Percentiles rank a stretch among this genome's conserved stretches.
Evolutionary conservation across 2,797 vertebrate species (phyloP).

Genomic region (Lemur catta): DNA sequence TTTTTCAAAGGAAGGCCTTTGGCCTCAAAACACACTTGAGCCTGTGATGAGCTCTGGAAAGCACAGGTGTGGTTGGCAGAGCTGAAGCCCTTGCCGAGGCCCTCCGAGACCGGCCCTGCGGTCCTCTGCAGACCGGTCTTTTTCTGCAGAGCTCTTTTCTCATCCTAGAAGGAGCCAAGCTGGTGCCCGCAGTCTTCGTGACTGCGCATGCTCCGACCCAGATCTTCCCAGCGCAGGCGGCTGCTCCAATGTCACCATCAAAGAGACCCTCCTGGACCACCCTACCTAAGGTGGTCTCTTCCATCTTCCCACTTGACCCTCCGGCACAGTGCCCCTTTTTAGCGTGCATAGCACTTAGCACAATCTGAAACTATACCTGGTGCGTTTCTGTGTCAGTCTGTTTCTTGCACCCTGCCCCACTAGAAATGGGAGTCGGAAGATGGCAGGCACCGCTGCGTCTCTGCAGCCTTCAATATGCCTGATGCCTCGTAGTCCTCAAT

Average conservation of each 20-base stretch:
- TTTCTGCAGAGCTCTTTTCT: rapidly evolving
- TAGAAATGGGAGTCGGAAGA: not conserved
- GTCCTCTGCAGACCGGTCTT: not conserved
- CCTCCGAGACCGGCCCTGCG: not conserved
- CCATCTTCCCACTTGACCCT: not conserved
- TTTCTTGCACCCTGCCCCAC: not conserved
- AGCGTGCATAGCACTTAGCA: rapidly evolving
- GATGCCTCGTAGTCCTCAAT: not conserved
- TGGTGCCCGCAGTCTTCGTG: not conserved
- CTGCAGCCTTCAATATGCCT: not conserved
- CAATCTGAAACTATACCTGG: not conserved
- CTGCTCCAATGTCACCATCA: not conserved
- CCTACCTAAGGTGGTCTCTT: not conserved
- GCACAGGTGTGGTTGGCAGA: not conserved
- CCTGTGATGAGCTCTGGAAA: not conserved
- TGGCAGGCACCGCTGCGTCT: not conserved
- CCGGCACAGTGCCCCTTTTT: rapidly evolving
- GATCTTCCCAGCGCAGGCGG: not conserved
- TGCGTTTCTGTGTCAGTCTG: not conserved
- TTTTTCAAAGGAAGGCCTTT: not conserved
- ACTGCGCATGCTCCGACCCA: not conserved
- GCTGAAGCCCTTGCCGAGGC: not conserved
- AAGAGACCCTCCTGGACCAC: rapidly evolving
- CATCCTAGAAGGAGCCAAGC: not conserved
- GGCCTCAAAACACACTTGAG: not conserved